Percentiles rank a stretch among this genome's conserved stretches.
Evolutionary conservation across 1,140 invertebrate genomes (phyloP).

Genomic region (Paraescarpia echinospica): DNA sequence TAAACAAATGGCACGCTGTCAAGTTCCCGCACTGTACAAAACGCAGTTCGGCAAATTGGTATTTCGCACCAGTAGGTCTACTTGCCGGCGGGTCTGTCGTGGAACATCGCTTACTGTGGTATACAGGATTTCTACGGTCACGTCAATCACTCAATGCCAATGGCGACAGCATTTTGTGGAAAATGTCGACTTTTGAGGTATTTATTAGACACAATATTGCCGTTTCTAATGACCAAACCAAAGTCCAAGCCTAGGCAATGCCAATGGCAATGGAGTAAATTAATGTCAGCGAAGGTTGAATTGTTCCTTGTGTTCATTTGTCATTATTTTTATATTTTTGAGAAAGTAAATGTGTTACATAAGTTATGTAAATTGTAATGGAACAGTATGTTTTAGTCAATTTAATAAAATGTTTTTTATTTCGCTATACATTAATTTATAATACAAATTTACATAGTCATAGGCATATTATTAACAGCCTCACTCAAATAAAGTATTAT

Average conservation of each 20-base stretch:
- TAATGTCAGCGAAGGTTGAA: not conserved
- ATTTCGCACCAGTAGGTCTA: not conserved
- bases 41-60: not conserved
- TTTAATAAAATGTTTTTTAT: not conserved
- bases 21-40: not conserved
- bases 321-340: not conserved
- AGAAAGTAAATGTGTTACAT: not conserved
- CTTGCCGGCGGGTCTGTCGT: not conserved
- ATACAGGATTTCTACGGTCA: not conserved
- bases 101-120: not conserved
- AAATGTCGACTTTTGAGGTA: not conserved
- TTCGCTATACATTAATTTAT: too few relatives aligned
- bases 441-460: too few relatives aligned
- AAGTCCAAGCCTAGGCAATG: too few relatives aligned
- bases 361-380: not conserved
- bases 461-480: too few relatives aligned
- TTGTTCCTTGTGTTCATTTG: not conserved
- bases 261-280: too few relatives aligned
- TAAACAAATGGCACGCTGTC: not conserved
- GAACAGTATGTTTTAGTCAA: not conserved
- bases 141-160: too few relatives aligned
- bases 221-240: too few relatives aligned
- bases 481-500: too few relatives aligned
- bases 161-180: not conserved
- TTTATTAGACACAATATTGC: not conserved